These are phyloP conservation scores for Coptotermes formosanus DNA, from an alignment of 1,140 invertebrate species.

Conservation along the genomic window DNA sequence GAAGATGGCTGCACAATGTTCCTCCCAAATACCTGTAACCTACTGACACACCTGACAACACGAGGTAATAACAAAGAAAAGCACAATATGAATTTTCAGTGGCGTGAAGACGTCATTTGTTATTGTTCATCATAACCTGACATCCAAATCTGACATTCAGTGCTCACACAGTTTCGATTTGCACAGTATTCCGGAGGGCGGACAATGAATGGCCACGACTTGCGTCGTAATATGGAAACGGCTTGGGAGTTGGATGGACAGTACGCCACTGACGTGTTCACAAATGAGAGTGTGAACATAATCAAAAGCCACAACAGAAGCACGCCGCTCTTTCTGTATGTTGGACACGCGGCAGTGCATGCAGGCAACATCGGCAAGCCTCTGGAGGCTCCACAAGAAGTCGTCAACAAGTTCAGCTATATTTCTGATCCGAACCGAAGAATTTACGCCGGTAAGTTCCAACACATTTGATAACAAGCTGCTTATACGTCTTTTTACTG, in stretches of 20 bases:
- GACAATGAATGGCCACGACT: slow-evolving; percentile 60
- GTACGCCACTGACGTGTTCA: slow-evolving; percentile 83
- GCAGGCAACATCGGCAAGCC: slow-evolving; percentile 38
- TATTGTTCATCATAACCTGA: too few species aligned
- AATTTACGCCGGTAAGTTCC: slow-evolving; percentile 48
- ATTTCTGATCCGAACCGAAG: slow-evolving; percentile 57
- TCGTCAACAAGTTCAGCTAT: slow-evolving; percentile 54
- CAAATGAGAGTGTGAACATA: slow-evolving; percentile 65
- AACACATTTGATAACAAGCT: too few species aligned
- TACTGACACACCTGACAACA: too few species aligned
- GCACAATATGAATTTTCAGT: too few species aligned
- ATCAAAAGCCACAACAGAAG: slow-evolving; percentile 52
- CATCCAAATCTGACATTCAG: too few species aligned
- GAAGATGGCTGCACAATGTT: too few species aligned
- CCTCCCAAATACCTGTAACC: too few species aligned
- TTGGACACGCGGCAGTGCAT: slow-evolving; percentile 60
- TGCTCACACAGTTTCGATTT: too few species aligned
- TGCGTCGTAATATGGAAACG: slow-evolving; percentile 61
- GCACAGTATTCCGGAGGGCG: too few species aligned
- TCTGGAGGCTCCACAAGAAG: slow-evolving; percentile 53
- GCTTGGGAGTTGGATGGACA: slow-evolving; percentile 74
- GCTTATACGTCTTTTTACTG: too few species aligned
- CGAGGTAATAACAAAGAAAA: too few species aligned
- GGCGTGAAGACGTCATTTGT: too few species aligned
- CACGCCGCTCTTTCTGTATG: slow-evolving; percentile 58